These are phyloP conservation scores for Agriopis leucophaearia DNA, from an alignment of 2,888 invertebrate genomes.

Conservation along the genomic window DNA sequence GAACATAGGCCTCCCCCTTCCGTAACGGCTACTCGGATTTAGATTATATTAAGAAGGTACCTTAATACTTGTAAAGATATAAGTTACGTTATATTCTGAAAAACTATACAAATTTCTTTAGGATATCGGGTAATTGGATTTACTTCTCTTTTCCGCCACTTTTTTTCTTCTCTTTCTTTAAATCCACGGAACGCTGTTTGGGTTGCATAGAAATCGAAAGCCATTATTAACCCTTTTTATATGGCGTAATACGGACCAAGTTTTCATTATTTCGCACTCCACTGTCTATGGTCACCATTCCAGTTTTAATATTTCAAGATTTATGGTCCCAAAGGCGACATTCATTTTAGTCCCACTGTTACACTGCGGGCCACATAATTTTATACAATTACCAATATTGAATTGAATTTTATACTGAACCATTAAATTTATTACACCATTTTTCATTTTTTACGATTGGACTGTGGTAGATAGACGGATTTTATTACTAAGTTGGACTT, in stretches of 20 bases:
- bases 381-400: constrained; percentile 56
- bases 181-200: too few species aligned
- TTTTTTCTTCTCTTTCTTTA: too few species aligned
- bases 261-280: constrained; percentile 65
- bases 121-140: constrained; percentile 21
- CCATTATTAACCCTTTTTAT: constrained; percentile 48
- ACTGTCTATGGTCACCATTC: constrained; percentile 65
- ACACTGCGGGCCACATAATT: constrained; percentile 62
- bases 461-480: constrained; percentile 33
- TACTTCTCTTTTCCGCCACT: too few species aligned
- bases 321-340: constrained; percentile 77
- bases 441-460: constrained; percentile 40
- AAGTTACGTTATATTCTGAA: too few species aligned
- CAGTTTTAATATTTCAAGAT: constrained; percentile 81
- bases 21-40: too few species aligned
- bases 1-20: too few species aligned
- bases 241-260: constrained; percentile 50
- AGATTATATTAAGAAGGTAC: too few species aligned
- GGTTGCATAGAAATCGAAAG: too few species aligned
- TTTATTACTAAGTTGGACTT: constrained; percentile 27
- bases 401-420: constrained; percentile 50
- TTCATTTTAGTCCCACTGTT: constrained; percentile 71
- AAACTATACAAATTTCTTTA: too few species aligned
- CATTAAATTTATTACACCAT: constrained; percentile 43
- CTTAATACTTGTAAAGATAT: too few species aligned